Evolutionary conservation across 2,113 vertebrate species (phyloP).

Genomic region (Cephalopterus ornatus): DNA sequence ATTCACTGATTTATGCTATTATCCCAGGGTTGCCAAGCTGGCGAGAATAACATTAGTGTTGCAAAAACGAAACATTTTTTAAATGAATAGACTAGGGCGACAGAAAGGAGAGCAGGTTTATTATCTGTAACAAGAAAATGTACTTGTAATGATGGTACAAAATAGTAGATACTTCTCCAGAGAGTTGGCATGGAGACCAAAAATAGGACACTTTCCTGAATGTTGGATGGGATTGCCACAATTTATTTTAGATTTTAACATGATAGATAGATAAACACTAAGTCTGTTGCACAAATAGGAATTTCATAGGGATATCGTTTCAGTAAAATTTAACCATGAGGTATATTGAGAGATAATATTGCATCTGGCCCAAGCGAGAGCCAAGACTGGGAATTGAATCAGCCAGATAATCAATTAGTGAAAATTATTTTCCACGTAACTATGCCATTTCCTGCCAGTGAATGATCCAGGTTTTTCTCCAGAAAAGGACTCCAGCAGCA

Average conservation of each 20-base stretch:
- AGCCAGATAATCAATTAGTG: constrained; percentile 6
- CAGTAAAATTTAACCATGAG: background rate
- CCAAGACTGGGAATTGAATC: background rate
- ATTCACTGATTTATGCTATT: constrained; percentile 55
- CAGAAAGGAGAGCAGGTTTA: constrained; percentile 24
- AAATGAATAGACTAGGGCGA: constrained; percentile 36
- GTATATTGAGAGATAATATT: background rate
- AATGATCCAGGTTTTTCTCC: background rate
- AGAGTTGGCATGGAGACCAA: constrained; percentile 38
- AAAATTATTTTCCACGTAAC: background rate
- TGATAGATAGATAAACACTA: constrained; percentile 19
- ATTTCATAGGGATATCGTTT: background rate
- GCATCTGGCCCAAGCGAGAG: background rate
- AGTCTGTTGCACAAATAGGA: background rate
- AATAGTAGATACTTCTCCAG: constrained; percentile 43
- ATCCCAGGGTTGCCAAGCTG: constrained; percentile 56
- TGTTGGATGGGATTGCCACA: constrained; percentile 13
- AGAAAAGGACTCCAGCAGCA: constrained; percentile 9
- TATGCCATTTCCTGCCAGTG: background rate
- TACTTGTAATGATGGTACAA: constrained; percentile 38
- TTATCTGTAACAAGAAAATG: constrained; percentile 45
- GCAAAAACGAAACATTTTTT: constrained; percentile 55
- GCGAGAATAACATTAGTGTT: constrained; percentile 28
- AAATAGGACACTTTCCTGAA: constrained; percentile 33
- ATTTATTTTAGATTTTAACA: constrained; percentile 52